phyloP scores from a whole-genome alignment of 2,888 invertebrate genomes.

The Abrostola triplasia region DNA sequence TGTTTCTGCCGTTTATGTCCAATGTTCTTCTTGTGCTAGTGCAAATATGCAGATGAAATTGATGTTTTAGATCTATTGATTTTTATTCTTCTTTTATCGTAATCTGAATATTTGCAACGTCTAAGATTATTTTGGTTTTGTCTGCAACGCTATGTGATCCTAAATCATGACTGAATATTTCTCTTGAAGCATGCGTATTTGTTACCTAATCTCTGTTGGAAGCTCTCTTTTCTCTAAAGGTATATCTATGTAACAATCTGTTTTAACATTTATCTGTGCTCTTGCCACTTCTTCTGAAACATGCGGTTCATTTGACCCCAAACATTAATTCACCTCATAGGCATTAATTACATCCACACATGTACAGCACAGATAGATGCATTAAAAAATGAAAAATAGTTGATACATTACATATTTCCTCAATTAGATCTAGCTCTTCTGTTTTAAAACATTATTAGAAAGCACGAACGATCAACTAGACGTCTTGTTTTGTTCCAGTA shows the following conservation, averaged over 20 bases:
- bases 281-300: conserved; percentile 15
- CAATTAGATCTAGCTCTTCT: conserved; percentile 71
- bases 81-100: conserved; percentile 9
- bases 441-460: conserved; percentile 43
- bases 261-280: conserved; percentile 54
- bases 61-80: conserved; percentile 20
- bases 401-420: conserved; percentile 66
- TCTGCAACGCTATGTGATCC: conserved; percentile 30
- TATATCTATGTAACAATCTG: conserved; percentile 40
- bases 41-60: conserved; percentile 51
- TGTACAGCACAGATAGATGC: conserved; percentile 51
- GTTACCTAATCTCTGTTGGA: conserved; percentile 32
- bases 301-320: conserved; percentile 3
- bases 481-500: conserved; percentile 41
- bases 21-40: conserved; percentile 41
- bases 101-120: conserved; percentile 57
- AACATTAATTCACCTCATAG: conserved; percentile 23
- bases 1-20: conserved; percentile 45
- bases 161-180: conserved; percentile 24
- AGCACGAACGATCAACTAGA: conserved; percentile 55
- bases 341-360: conserved; percentile 9
- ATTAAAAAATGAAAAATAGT: conserved; percentile 24
- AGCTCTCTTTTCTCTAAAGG: conserved; percentile 28
- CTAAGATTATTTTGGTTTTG: conserved; percentile 25
- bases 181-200: conserved; percentile 52